A percentile compares a stretch with the other conserved stretches of the same genome.
phyloP scores from a whole-genome alignment of 2,888 invertebrate species.

The Silvanus unidentatus region DNA sequence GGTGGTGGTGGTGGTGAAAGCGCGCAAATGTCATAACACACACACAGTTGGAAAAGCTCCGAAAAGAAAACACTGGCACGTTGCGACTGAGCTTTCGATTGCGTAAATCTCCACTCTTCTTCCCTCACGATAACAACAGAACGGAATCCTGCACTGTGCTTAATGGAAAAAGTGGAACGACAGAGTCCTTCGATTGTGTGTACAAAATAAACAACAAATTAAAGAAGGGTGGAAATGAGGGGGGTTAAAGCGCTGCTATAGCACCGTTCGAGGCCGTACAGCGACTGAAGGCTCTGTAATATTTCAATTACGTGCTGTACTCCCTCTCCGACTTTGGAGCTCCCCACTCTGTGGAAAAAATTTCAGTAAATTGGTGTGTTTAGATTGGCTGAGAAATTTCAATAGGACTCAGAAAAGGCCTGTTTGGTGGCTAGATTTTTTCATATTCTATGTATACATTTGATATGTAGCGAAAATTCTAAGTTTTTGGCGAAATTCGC shows the following conservation, averaged over 20 bases:
- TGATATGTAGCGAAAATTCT: too few relatives aligned
- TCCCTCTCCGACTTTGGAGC: constrained; percentile 16
- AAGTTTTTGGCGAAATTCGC: not conserved
- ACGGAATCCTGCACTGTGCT: too few relatives aligned
- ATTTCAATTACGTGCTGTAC: constrained; percentile 16
- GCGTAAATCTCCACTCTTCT: too few relatives aligned
- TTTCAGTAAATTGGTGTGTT: constrained; percentile 29
- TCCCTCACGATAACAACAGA: too few relatives aligned
- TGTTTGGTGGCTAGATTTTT: constrained; percentile 1
- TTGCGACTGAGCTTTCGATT: too few relatives aligned
- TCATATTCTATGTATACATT: too few relatives aligned
- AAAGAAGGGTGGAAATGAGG: constrained; percentile 14
- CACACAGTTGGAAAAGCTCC: too few relatives aligned
- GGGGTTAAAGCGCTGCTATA: constrained; percentile 17
- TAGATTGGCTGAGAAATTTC: constrained; percentile 26
- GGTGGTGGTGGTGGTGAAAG: too few relatives aligned
- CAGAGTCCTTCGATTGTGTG: too few relatives aligned
- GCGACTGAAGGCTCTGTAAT: constrained; percentile 18
- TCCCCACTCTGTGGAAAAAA: constrained; percentile 24
- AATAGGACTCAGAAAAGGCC: constrained; percentile 23
- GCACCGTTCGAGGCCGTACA: constrained; percentile 17
- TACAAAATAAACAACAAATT: constrained; percentile 5
- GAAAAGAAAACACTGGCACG: too few relatives aligned
- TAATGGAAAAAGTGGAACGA: too few relatives aligned
- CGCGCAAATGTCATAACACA: too few relatives aligned